A percentile compares a stretch with the other conserved stretches of the same genome.
These are phyloP conservation scores for Melanogrammus aeglefinus DNA, from an alignment of 2,797 vertebrate species.

Conservation along the genomic window DNA sequence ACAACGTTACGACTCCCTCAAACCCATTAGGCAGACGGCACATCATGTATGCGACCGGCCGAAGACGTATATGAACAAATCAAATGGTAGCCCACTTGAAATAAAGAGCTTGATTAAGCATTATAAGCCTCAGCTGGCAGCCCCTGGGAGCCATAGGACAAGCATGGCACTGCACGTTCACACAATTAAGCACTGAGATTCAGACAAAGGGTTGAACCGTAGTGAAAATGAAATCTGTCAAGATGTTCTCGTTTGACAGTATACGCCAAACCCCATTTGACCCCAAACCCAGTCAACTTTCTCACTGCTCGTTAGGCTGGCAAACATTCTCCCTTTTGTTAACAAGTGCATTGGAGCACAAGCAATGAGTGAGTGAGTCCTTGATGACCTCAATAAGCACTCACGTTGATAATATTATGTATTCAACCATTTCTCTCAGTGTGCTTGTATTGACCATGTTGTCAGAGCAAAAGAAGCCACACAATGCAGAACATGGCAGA, in stretches of 20 bases:
- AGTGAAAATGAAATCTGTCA: too few relatives aligned
- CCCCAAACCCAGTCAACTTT: not conserved
- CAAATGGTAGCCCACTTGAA: slow-evolving; percentile 60
- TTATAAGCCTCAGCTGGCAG: slow-evolving; percentile 68
- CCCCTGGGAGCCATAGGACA: slow-evolving; percentile 56
- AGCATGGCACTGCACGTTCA: slow-evolving; percentile 43
- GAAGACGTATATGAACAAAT: slow-evolving; percentile 54
- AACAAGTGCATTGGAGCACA: not conserved
- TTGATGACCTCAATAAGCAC: not conserved
- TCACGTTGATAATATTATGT: not conserved
- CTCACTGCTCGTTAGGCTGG: not conserved
- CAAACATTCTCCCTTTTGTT: not conserved
- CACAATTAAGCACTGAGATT: too few relatives aligned
- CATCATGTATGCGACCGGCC: slow-evolving; percentile 43
- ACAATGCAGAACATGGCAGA: not conserved
- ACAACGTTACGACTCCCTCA: slow-evolving; percentile 53
- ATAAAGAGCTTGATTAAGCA: slow-evolving; percentile 74
- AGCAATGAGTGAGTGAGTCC: not conserved
- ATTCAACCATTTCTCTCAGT: not conserved
- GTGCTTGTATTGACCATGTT: not conserved
- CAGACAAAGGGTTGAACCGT: too few relatives aligned
- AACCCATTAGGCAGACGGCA: slow-evolving; percentile 43
- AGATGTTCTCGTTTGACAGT: not conserved
- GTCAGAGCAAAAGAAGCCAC: not conserved
- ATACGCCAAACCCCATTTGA: not conserved